Base-by-base conservation (phyloP, 2,888 invertebrate species). In the Leucania comma region DNA sequence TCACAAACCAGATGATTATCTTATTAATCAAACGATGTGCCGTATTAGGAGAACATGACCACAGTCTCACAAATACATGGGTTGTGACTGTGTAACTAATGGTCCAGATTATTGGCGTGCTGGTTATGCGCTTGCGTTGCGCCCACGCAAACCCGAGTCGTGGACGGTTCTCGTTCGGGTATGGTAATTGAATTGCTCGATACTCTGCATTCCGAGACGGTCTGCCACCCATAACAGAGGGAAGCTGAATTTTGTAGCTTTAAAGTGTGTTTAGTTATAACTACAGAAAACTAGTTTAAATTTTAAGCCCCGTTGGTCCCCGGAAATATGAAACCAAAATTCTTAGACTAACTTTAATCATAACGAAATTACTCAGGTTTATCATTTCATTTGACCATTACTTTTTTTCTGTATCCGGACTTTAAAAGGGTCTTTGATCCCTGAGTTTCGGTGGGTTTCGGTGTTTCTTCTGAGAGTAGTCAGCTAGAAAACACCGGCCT, bases 171-270 rank as follows among this genome's bases (percentile, higher is more conserved):
- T 70, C 68, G 67, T 72, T 64, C 68, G 75, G 62, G 59, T 80
- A 86, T 86, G 82, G 73, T 80, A 84, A 86, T 83, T 75, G 67
- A 72, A 72, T 69, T 68, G 82, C 72, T 60, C 72, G 74, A 67
- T 80, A 74, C 71, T 67, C 75, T 68, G 68, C 83, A 81, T 81
- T 82, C 81, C 68, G 46, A 58, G 70, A 65, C 60, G 42, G 53
- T 57, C 53, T 68, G 51, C 77, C 67, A 67, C 78, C 71, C 70
- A 71, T 63, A 72, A 24, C 38, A 57, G 29, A 57, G 42, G 32
- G 50, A 68, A 63, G 57, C 63, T 56, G 51, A 62, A 48, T 64
- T 51, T 64, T 57, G 24, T 51, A 29, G 14, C 38, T 38, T 38
- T 32, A 32, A 24, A 26, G 9, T n/a, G 8, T 14, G 4, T 64